Conservation (phyloP, 2,113 vertebrate genomes). For the Cichladusa arquata region DNA sequence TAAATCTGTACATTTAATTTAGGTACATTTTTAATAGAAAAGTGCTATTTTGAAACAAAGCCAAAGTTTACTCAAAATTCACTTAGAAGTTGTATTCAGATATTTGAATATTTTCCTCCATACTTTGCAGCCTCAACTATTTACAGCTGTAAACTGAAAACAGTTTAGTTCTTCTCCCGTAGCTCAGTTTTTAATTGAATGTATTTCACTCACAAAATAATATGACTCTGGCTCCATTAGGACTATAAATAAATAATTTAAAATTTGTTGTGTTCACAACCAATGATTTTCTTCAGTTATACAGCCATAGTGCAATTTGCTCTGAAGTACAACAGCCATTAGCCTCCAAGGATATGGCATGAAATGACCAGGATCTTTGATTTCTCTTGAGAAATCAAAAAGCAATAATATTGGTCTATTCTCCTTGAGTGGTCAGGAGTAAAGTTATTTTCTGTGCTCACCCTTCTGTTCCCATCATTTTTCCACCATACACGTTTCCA, state of each 20-base stretch:
- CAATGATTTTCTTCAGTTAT: background rate
- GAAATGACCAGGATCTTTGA: background rate
- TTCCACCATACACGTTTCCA: background rate
- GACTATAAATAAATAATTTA: background rate
- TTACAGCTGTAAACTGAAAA: background rate
- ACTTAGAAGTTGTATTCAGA: background rate
- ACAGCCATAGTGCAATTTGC: background rate
- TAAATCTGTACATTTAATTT: background rate
- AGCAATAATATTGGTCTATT: background rate
- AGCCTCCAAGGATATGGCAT: background rate
- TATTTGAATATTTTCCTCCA: background rate
- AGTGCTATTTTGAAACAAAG: background rate
- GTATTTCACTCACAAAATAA: background rate
- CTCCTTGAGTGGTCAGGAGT: background rate
- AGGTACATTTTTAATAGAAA: background rate
- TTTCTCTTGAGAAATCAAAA: constrained; percentile 6
- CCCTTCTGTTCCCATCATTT: background rate
- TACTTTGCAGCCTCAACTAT: background rate
- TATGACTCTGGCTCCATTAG: background rate
- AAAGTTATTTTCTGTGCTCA: background rate
- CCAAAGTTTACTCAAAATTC: background rate
- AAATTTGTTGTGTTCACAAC: background rate
- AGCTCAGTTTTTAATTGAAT: background rate
- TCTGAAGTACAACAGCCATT: background rate
- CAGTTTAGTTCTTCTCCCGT: background rate